Conservation (phyloP, 2,113 vertebrate species). For the Limanda limanda region DNA sequence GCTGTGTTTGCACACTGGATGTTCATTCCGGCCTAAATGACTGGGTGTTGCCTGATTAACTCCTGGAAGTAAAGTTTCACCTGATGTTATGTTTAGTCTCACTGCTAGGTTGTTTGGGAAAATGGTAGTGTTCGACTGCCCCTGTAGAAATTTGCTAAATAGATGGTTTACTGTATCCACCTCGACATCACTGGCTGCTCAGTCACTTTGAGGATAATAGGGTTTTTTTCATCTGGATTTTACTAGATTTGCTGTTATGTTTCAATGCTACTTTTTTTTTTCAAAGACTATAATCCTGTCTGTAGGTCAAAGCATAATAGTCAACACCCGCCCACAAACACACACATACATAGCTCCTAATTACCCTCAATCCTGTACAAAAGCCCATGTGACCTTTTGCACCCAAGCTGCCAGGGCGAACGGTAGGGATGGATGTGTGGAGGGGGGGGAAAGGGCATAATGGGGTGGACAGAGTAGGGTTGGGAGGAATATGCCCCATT, state of each 20-base stretch:
- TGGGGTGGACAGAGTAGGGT: not conserved
- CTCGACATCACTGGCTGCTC: not conserved
- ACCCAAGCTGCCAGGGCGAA: conserved; percentile 36
- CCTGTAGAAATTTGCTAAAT: not conserved
- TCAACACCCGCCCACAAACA: not conserved
- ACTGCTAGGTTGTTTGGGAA: conserved; percentile 26
- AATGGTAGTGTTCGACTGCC: conserved; percentile 1
- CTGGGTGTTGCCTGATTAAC: conserved; percentile 47
- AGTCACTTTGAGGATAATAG: not conserved
- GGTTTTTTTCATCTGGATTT: not conserved
- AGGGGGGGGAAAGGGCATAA: not conserved
- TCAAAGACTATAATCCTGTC: not conserved
- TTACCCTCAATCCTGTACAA: not conserved
- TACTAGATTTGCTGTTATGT: not conserved
- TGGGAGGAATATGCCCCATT: not conserved
- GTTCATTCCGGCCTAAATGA: conserved; percentile 36
- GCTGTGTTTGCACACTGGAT: not conserved
- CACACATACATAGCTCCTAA: not conserved
- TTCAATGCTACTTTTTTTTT: not conserved
- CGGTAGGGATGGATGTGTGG: not conserved
- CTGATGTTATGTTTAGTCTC: conserved; percentile 59
- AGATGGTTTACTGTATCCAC: not conserved
- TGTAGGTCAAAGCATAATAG: no score
- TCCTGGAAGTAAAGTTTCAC: conserved; percentile 14
- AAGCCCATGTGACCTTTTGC: conserved; percentile 26